Conservation (phyloP, 2,113 vertebrate species). For the Pollimyrus isidori region DNA sequence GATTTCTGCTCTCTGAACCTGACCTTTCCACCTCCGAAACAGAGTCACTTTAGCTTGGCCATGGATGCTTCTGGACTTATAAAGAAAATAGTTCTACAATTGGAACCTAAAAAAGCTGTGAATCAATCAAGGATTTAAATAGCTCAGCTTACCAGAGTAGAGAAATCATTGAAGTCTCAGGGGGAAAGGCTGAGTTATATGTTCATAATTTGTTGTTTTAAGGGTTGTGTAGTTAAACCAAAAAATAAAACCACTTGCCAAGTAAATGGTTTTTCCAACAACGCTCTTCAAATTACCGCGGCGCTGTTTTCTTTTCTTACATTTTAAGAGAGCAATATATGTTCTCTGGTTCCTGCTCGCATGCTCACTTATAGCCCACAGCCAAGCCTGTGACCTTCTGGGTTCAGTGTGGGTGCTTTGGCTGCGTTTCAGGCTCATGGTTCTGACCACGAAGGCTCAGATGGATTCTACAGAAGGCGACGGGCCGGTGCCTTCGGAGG, state of each 20-base stretch:
- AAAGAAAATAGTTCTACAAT: conserved; percentile 29
- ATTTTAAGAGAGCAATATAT: conserved; percentile 39
- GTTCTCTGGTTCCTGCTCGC: conserved; percentile 39
- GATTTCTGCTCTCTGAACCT: neutral
- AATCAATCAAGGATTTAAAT: conserved; percentile 19
- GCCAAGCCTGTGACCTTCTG: conserved; percentile 34
- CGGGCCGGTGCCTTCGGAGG: conserved; percentile 32
- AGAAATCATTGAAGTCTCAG: conserved; percentile 20
- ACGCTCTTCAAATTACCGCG: conserved; percentile 10
- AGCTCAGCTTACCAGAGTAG: conserved; percentile 19
- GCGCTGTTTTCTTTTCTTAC: conserved; percentile 27
- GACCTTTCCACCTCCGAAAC: conserved; percentile 9
- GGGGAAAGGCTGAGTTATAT: conserved; percentile 12
- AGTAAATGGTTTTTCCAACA: neutral
- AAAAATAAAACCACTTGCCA: conserved; percentile 8
- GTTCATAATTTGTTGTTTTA: conserved; percentile 29
- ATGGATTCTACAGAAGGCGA: conserved; percentile 34
- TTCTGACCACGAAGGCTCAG: conserved; percentile 26
- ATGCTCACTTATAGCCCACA: conserved; percentile 38
- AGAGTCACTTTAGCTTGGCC: conserved; percentile 7
- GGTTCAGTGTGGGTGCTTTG: conserved; percentile 45
- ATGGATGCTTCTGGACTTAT: conserved; percentile 29
- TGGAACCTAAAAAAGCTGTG: conserved; percentile 16
- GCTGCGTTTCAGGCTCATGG: conserved; percentile 24
- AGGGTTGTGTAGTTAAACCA: conserved; percentile 13